Evolutionary conservation across 2,797 vertebrate species (phyloP), one percentile per base, ranked within the genome.

Genomic region (Chaetophractus vellerosus): DNA sequence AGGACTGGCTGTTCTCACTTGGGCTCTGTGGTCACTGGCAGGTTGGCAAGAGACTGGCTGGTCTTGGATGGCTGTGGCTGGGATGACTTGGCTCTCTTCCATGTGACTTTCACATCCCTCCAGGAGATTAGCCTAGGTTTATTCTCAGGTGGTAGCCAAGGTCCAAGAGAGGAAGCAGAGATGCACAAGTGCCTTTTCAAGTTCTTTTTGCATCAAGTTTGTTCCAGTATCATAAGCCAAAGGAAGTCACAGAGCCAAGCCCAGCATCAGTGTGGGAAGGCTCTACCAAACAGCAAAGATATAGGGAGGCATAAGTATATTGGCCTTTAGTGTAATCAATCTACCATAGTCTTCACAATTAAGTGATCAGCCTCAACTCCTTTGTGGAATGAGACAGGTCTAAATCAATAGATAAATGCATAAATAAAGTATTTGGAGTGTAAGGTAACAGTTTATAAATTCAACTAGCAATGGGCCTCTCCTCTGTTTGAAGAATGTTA

Each of bases 321-420:
- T 9, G 38, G 33, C 55, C 26, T 23, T 41, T 66, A 28, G 50
- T 31, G 50, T 66, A 64, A 80, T 79, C 48, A 36, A 16, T 55
- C 52, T 75, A 15, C 63, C 48, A 55, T 36, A 1, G 24, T 36
- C 41, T 61, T 91, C 72, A 41, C 68, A 93, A 36, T 69, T 59
- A 85, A 93, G 92, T 12, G 19, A 33, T 66, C 36, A 45, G 28
- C 9, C 72, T 84, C 78, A 80, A 82, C 48, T 81, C 74, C 55
- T 90, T 28, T 8, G 26, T 69, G 86, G 72, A 83, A 57, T 10
- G 52, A 59, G n/a, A 52, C 19, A 71, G 57, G 61, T 78, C 14
- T 59, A 75, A 95, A 91, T 85, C 76, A 84, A 76, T 4, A 19
- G 72, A 61, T 31, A 94, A 79, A 82, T 19, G 11, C 57, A 63